A percentile compares a stretch with the other conserved stretches of the same genome.
phyloP scores from a whole-genome alignment of 2,888 invertebrate genomes.

The Hypolimnas misippus region DNA sequence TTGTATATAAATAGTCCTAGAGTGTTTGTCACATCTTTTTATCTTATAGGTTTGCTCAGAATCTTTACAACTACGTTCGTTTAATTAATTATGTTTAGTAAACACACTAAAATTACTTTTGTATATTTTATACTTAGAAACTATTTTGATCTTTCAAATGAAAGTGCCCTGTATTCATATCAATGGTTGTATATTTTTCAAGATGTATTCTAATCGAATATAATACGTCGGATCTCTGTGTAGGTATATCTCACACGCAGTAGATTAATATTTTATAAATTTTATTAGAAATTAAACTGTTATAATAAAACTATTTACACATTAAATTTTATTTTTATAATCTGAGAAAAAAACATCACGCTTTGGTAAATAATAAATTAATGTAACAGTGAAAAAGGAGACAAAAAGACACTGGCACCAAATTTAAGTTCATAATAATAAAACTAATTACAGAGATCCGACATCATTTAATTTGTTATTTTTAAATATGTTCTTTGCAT shows the following conservation, averaged over 20 bases:
- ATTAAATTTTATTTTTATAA: no score
- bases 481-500: conserved; percentile 2
- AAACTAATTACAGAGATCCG: background rate
- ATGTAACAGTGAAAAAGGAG: no score
- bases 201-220: background rate
- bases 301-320: background rate
- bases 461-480: background rate
- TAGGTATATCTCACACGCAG: background rate
- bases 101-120: background rate
- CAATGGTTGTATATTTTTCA: background rate
- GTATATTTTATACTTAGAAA: background rate
- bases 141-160: background rate
- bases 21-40: conserved; percentile 25
- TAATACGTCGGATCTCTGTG: background rate
- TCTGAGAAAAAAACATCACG: no score
- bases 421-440: background rate
- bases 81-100: background rate
- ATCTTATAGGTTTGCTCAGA: conserved; percentile 38
- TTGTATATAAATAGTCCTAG: conserved; percentile 16
- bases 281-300: background rate
- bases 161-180: background rate
- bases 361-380: no score
- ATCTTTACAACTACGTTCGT: conserved; percentile 16
- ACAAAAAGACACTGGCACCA: no score
- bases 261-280: background rate